Base-by-base conservation (phyloP, 2,888 invertebrate genomes). In the Limnephilus auricula region DNA sequence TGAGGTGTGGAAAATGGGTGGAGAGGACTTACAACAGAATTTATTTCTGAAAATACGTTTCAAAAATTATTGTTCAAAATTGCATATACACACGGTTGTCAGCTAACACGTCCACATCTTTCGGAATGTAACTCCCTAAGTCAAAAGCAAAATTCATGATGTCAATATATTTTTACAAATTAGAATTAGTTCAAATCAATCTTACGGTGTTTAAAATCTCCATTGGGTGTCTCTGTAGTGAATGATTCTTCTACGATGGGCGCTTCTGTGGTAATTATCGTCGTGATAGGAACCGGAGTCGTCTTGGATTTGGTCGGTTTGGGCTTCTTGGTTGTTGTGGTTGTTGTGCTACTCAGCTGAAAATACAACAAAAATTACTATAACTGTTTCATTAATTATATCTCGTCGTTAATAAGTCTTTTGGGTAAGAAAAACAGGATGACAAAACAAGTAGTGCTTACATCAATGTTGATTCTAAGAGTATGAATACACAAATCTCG, bases 301-400 rank as follows among this genome's bases (percentile, higher is more conserved):
- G 90, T 91, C 45, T 92, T 93, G 65, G 92, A 82, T 87, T 92
- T 92, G 2, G 92, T 93, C 34, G 93, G 91, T 30, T 89, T 89
- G 5, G 96, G 95, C 92, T 95, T 95, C 92, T 94, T 95, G 0
- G 96, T 96, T 18, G 96, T 95, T 92, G 85, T 91, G 6, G 93
- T 83, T 84, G 96, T 95, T 92, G 85, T 85, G 12, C 40, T 40
- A n/a, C 37, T 45, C 45, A 45, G n/a, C 85, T 85, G 45, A 30
- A 85, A 85, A 40, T n/a, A 45, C 9, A 31, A n/a, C 25, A 25
- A 6, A 9, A 9, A n/a, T 65, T 25, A 6, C 4, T 6, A 65
- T 50, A 50, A 18, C 50, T 50, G 4, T 50, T 65, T 65, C 2
- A 2, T n/a, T 25, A 65, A 6, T 25, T 18, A 25, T 65, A 0